phyloP scores from a whole-genome alignment of 2,797 vertebrate species.

The Leptodactylus fallax region DNA sequence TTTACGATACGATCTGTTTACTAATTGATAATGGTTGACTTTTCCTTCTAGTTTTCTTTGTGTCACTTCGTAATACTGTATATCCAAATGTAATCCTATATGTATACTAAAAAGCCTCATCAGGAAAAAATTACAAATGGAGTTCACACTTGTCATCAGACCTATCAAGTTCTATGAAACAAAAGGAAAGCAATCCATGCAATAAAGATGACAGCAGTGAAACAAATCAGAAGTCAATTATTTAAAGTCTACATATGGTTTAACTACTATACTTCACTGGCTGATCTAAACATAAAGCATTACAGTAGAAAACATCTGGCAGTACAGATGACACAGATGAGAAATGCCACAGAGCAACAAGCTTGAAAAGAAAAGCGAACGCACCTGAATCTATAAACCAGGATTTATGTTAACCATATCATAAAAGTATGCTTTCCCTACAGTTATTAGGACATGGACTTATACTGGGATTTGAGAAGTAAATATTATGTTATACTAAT shows the following conservation, averaged over 20 bases:
- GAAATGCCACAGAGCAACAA: neutral
- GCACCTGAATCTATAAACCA: neutral
- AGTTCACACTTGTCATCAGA: neutral
- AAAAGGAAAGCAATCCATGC: neutral
- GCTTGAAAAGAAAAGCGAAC: neutral
- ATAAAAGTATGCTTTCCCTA: neutral
- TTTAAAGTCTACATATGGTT: constrained; percentile 6
- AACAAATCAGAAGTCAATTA: constrained; percentile 24
- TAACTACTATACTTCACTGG: constrained; percentile 10
- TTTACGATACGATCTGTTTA: constrained; percentile 59
- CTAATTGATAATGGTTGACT: constrained; percentile 54
- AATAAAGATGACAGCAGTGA: neutral
- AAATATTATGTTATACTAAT: too few relatives aligned
- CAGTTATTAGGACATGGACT: neutral
- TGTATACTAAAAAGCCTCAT: neutral
- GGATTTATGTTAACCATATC: neutral
- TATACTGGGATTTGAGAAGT: neutral
- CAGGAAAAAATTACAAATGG: constrained; percentile 15
- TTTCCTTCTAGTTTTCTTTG: constrained; percentile 53
- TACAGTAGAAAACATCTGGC: constrained; percentile 22
- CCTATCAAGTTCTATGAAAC: constrained; percentile 18
- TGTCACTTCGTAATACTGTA: constrained; percentile 52
- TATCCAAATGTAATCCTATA: constrained; percentile 47
- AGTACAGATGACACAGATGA: constrained; percentile 24
- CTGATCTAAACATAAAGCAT: constrained; percentile 14